A percentile compares a stretch with the other conserved stretches of the same genome.
Conservation (phyloP, 2,797 vertebrate species). For the Tenualosa thibaudeaui region DNA sequence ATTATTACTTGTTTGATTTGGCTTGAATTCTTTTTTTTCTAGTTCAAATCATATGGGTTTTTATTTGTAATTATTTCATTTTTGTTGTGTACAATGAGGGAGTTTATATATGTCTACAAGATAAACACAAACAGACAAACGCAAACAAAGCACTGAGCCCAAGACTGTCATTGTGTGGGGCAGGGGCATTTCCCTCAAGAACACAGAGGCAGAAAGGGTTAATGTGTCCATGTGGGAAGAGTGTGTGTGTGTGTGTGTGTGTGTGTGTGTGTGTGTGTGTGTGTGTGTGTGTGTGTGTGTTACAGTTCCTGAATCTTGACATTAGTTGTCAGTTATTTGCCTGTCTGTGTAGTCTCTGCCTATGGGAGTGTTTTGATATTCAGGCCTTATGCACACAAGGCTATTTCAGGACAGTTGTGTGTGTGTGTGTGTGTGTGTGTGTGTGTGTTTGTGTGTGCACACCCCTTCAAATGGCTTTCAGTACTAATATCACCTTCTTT, state of each 20-base stretch:
- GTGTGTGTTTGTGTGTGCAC: conserved; percentile 46
- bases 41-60: conserved; percentile 39
- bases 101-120: conserved; percentile 9
- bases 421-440: conserved; percentile 42
- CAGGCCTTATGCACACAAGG: too few species aligned
- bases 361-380: not conserved
- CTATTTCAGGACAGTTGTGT: not conserved
- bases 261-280: not conserved
- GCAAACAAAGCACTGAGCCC: conserved; percentile 55
- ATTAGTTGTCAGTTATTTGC: too few species aligned
- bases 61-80: conserved; percentile 35
- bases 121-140: not conserved
- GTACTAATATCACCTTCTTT: conserved; percentile 80
- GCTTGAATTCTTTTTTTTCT: conserved; percentile 34
- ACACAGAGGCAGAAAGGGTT: conserved; percentile 59
- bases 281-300: too few species aligned
- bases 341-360: not conserved
- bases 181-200: too few species aligned
- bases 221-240: conserved; percentile 45
- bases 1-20: conserved; percentile 52
- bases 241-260: conserved; percentile 3
- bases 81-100: conserved; percentile 55
- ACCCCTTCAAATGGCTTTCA: conserved; percentile 63
- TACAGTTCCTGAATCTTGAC: conserved; percentile 8
- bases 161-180: conserved; percentile 46